Percentiles rank a stretch among this genome's conserved stretches.
Conservation (phyloP, 2,113 vertebrate species). For the Siniperca knerii region DNA sequence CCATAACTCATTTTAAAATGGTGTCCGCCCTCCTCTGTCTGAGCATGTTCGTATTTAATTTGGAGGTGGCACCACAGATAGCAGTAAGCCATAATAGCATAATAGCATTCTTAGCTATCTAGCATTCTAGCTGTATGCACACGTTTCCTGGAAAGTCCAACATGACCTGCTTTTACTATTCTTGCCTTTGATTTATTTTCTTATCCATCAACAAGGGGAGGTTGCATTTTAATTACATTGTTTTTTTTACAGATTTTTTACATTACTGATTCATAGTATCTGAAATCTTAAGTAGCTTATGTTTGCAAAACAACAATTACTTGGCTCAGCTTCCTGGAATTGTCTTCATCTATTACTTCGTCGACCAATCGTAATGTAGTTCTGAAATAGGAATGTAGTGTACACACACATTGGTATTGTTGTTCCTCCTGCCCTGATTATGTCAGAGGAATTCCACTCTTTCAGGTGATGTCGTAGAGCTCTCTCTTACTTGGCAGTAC, state of each 20-base stretch:
- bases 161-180: background rate
- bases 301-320: background rate
- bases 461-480: constrained; percentile 35
- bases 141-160: constrained; percentile 19
- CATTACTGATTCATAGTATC: background rate
- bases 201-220: background rate
- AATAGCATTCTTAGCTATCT: background rate
- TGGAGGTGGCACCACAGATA: constrained; percentile 29
- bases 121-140: background rate
- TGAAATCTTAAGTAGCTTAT: background rate
- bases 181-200: background rate
- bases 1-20: constrained; percentile 32
- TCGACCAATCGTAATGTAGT: background rate
- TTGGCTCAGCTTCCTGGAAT: constrained; percentile 15
- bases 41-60: constrained; percentile 7
- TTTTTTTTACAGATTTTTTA: background rate
- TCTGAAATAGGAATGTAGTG: constrained; percentile 49
- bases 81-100: constrained; percentile 2
- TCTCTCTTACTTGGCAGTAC: constrained; percentile 44
- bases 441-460: constrained; percentile 48
- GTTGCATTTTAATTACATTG: background rate
- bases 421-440: constrained; percentile 39
- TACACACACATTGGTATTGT: constrained; percentile 20
- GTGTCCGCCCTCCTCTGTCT: constrained; percentile 6
- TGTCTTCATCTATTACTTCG: background rate